Base-by-base conservation (phyloP, 2,797 vertebrate species). In the Muraenolepis orangiensis region DNA sequence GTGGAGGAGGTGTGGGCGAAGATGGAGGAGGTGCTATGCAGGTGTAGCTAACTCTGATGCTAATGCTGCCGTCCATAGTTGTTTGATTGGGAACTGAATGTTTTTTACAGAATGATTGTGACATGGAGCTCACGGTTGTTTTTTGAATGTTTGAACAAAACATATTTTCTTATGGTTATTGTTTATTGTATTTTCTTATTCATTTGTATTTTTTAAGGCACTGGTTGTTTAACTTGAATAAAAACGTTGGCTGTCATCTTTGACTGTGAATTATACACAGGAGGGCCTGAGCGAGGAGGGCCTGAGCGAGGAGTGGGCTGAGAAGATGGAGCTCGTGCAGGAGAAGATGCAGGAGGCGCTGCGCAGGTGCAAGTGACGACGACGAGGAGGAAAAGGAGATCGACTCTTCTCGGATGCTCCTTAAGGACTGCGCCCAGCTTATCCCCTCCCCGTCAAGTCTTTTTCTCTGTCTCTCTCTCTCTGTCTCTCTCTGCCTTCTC, bases 341-440 rank as follows among this genome's bases (percentile, higher is more conserved):
- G 85, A 85, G 76, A 91, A 87, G 86, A 95, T 95, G 94, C 84
- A 94, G 86, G 90, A 93, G 76, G 92, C 90, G 2, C 90, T 95
- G 1, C 0, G 72, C 26, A 87, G 2, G 69, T 94, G 93, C 91
- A 87, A 90, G n/a, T 93, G 76, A 93, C 72, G 72, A 72, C 14
- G 12, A 18, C 4, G 32, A 78, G 29, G 32, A 64, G 73, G 71
- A 51, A 36, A 34, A 3, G 38, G 2, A 14, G 57, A 4, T 70
- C 69, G 51, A 74, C 38, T 30, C 36, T 38, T 38, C 10, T 38
- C 36, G 13, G 42, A 40, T 13, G 13, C 2, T 40, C 38, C 8
- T 46, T 4, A 16, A 20, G 46, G 18, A 51, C 46, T n/a, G 46
- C 12, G 18, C 46, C 12, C 18, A 20, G 46, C 46, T 20, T 51